These are phyloP conservation scores for Archips xylosteana DNA, from an alignment of 2,888 invertebrate species.

Conservation along the genomic window DNA sequence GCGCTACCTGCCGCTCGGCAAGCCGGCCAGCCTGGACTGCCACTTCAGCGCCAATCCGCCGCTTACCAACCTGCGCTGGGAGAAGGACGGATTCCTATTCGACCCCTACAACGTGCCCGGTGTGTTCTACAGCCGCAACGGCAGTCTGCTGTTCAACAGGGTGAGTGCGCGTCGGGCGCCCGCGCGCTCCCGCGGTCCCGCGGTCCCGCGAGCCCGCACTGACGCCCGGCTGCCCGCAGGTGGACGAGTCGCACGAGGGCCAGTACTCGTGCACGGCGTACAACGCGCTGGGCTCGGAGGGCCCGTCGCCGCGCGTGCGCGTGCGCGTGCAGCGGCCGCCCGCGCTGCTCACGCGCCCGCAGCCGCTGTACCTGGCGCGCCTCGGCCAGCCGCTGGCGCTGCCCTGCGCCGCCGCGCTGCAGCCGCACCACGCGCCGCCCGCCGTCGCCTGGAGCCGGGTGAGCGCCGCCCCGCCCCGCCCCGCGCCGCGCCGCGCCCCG, in stretches of 20 bases:
- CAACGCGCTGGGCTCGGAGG: constrained; percentile 94
- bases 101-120: constrained; percentile 96
- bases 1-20: constrained; percentile 93
- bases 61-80: constrained; percentile 95
- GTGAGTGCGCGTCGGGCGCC: constrained; percentile 50
- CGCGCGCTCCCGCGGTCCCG: not conserved
- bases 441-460: constrained; percentile 60
- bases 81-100: constrained; percentile 96
- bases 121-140: constrained; percentile 93
- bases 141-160: constrained; percentile 93
- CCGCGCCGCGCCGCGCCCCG: not conserved
- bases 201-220: not conserved
- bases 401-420: constrained; percentile 92
- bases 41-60: constrained; percentile 97
- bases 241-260: constrained; percentile 94
- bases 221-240: constrained; percentile 64
- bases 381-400: constrained; percentile 92
- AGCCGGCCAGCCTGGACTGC: constrained; percentile 94
- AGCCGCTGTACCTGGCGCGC: constrained; percentile 93
- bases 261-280: constrained; percentile 96
- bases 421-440: constrained; percentile 60
- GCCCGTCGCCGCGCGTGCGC: constrained; percentile 93
- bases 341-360: constrained; percentile 92
- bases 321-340: constrained; percentile 95
- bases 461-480: constrained; percentile 9